Conservation (phyloP, 2,888 invertebrate species). For the Dichetophora obliterata region DNA sequence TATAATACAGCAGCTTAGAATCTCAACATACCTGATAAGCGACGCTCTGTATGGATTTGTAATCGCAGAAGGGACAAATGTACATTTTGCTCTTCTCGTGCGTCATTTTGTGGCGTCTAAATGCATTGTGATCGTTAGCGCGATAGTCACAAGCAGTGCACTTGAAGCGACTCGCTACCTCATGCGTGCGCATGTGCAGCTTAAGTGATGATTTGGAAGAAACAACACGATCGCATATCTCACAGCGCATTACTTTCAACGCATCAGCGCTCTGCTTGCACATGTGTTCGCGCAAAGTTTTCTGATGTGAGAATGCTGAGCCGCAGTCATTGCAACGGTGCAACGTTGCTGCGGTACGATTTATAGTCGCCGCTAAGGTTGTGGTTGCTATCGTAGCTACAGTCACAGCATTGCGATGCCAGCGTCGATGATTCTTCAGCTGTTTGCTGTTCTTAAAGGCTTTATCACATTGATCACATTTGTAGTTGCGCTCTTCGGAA, state of each 20-base stretch:
- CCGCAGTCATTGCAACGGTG: constrained; percentile 70
- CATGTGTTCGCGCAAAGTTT: constrained; percentile 71
- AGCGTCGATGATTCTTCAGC: constrained; percentile 80
- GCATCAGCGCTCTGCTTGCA: constrained; percentile 69
- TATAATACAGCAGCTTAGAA: not conserved
- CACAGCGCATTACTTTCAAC: constrained; percentile 71
- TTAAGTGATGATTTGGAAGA: constrained; percentile 71
- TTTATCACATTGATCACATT: constrained; percentile 79
- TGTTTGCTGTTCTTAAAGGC: constrained; percentile 85
- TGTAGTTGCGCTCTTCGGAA: constrained; percentile 74
- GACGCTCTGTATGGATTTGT: constrained; percentile 84
- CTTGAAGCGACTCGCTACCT: constrained; percentile 73
- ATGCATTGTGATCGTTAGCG: constrained; percentile 84
- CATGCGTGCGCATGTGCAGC: constrained; percentile 71
- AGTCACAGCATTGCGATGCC: constrained; percentile 71
- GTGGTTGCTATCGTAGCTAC: constrained; percentile 40
- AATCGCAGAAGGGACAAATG: constrained; percentile 83
- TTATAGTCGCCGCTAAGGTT: no score
- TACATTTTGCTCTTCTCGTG: constrained; percentile 82
- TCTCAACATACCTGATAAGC: constrained; percentile 74
- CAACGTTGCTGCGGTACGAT: constrained; percentile 41
- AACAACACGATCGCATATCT: constrained; percentile 61
- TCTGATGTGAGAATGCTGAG: constrained; percentile 63
- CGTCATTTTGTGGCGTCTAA: constrained; percentile 80
- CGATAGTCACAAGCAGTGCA: constrained; percentile 81